phyloP scores from a whole-genome alignment of 2,888 invertebrate genomes.

The Hemistola chrysoprasaria region DNA sequence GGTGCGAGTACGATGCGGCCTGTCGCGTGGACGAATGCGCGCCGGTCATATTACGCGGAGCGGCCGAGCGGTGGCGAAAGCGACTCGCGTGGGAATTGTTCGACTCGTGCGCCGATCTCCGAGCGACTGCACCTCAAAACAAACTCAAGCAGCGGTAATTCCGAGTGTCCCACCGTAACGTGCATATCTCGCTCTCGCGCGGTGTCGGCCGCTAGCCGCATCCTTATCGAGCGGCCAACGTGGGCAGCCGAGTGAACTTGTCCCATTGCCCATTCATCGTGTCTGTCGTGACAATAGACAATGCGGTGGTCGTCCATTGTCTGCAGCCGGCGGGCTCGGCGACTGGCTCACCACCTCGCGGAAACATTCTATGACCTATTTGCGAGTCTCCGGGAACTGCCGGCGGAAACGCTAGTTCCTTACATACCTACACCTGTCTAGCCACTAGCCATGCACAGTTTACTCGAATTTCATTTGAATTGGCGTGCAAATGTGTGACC shows the following conservation, averaged over 20 bases:
- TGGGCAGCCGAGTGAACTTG: conserved; percentile 65
- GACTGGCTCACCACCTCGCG: conserved; percentile 52
- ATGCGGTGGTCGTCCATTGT: conserved; percentile 63
- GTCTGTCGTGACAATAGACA: conserved; percentile 64
- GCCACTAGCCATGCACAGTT: conserved; percentile 19
- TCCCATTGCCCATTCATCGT: conserved; percentile 76
- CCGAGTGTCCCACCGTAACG: conserved; percentile 57
- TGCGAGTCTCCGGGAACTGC: conserved; percentile 49
- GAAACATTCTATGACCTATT: conserved; percentile 58
- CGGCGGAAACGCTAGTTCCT: conserved; percentile 42
- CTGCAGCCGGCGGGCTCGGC: conserved; percentile 35
- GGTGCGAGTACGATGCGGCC: conserved; percentile 54
- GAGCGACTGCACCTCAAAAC: conserved; percentile 64
- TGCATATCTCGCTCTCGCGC: conserved; percentile 40
- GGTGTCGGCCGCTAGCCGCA: conserved; percentile 31
- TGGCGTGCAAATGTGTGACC: conserved; percentile 19
- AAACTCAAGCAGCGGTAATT: conserved; percentile 71
- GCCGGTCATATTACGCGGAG: conserved; percentile 56
- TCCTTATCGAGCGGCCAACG: conserved; percentile 45
- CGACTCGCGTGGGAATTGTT: conserved; percentile 42
- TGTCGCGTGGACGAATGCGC: conserved; percentile 65
- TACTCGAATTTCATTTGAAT: conserved; percentile 17
- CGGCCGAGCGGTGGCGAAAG: conserved; percentile 23
- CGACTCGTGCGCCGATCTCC: conserved; percentile 65
- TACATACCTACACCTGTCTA: conserved; percentile 33